Percentiles rank a stretch among this genome's conserved stretches.
Conservation (phyloP, 2,888 invertebrate genomes). For the Protophormia terraenovae region DNA sequence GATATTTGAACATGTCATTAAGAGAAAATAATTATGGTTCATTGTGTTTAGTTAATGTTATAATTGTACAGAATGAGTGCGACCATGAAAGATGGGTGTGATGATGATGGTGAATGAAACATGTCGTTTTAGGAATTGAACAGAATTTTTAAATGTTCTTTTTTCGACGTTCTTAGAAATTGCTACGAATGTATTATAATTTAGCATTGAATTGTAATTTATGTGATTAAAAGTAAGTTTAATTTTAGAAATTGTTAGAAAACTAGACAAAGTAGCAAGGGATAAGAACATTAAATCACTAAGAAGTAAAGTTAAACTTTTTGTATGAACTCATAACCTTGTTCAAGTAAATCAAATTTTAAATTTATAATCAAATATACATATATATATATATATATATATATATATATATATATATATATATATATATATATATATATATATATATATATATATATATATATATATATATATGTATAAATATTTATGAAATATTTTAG, state of each 20-base stretch:
- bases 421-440: no score
- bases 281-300: no score
- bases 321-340: no score
- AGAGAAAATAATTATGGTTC: constrained; percentile 65
- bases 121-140: constrained; percentile 24
- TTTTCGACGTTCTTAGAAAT: not conserved
- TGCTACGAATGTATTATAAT: not conserved
- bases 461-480: no score
- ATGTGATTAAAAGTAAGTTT: not conserved
- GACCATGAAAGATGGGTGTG: constrained; percentile 15
- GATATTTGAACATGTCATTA: constrained; percentile 65
- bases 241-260: not conserved
- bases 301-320: no score
- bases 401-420: no score
- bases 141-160: not conserved
- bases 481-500: no score
- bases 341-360: no score
- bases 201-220: not conserved
- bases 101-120: constrained; percentile 32
- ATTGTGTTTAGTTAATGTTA: constrained; percentile 50
- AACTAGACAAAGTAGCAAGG: not conserved
- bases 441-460: no score
- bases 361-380: no score
- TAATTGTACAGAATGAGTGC: constrained; percentile 32
- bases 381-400: no score